A percentile compares a stretch with the other conserved stretches of the same genome.
Conservation (phyloP, 2,113 vertebrate genomes). For the Tragelaphus scriptus region DNA sequence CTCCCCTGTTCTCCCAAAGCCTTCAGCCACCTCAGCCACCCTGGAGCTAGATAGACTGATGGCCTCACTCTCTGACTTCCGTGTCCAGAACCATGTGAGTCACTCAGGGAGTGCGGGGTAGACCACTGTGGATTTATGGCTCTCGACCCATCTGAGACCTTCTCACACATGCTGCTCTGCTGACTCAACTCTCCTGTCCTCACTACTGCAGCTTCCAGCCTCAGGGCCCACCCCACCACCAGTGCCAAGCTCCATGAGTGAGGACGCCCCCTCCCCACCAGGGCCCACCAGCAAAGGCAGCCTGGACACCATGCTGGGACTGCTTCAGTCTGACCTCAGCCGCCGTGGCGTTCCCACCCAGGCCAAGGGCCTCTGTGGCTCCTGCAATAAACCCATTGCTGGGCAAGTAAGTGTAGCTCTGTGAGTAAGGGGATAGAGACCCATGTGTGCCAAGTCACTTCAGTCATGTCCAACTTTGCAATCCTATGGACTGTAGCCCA, state of each 20-base stretch:
- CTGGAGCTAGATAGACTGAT: constrained; percentile 93
- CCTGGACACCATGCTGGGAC: constrained; percentile 92
- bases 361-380: constrained; percentile 90
- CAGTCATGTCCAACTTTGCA: not conserved
- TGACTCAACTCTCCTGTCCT: not conserved
- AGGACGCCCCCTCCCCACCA: constrained; percentile 44
- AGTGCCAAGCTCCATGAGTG: not conserved
- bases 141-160: not conserved
- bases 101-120: not conserved
- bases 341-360: constrained; percentile 90
- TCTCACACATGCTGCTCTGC: not conserved
- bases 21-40: constrained; percentile 90
- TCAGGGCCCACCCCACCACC: constrained; percentile 53
- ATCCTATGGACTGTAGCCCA: not conserved
- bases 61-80: constrained; percentile 94
- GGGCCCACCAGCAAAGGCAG: constrained; percentile 75
- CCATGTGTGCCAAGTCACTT: not conserved
- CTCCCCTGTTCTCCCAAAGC: constrained; percentile 31
- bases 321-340: constrained; percentile 91
- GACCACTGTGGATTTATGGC: not conserved
- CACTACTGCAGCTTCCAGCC: constrained; percentile 52
- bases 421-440: not conserved
- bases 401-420: constrained; percentile 83
- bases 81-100: constrained; percentile 90
- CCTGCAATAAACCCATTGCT: constrained; percentile 91